These are phyloP conservation scores for Halcyon chelicuti DNA, from an alignment of 2,797 vertebrate species.

Conservation along the genomic window DNA sequence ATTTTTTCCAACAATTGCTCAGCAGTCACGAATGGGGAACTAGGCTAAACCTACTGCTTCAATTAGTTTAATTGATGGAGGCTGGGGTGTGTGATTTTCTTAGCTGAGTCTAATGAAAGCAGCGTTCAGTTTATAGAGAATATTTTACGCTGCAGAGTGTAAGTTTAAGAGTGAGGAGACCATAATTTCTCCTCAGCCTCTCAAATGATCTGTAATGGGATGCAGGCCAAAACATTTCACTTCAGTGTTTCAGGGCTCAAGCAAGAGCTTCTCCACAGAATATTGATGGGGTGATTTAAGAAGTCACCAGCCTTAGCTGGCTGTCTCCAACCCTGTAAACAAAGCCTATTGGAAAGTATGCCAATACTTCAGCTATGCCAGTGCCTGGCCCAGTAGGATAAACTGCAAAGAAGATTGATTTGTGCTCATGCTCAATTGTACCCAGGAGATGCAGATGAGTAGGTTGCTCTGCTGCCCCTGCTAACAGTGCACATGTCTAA, in stretches of 20 bases:
- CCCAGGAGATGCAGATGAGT: not conserved
- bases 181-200: not conserved
- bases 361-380: not conserved
- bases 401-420: not conserved
- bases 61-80: slow-evolving; percentile 69
- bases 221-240: not conserved
- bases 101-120: slow-evolving; percentile 49
- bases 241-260: not conserved
- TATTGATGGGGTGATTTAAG: slow-evolving; percentile 40
- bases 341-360: not conserved
- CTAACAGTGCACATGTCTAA: accelerated
- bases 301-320: slow-evolving; percentile 1
- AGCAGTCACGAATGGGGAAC: slow-evolving; percentile 17
- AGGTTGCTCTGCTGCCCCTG: not conserved
- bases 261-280: not conserved
- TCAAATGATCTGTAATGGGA: slow-evolving; percentile 11
- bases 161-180: not conserved
- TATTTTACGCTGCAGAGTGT: slow-evolving; percentile 2
- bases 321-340: not conserved
- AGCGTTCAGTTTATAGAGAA: slow-evolving; percentile 4
- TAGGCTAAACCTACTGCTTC: slow-evolving; percentile 46
- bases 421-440: not conserved
- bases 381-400: not conserved
- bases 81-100: slow-evolving; percentile 52
- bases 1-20: slow-evolving; percentile 41